phyloP scores from a whole-genome alignment of 2,113 vertebrate species.

The Pseudorasbora parva region DNA sequence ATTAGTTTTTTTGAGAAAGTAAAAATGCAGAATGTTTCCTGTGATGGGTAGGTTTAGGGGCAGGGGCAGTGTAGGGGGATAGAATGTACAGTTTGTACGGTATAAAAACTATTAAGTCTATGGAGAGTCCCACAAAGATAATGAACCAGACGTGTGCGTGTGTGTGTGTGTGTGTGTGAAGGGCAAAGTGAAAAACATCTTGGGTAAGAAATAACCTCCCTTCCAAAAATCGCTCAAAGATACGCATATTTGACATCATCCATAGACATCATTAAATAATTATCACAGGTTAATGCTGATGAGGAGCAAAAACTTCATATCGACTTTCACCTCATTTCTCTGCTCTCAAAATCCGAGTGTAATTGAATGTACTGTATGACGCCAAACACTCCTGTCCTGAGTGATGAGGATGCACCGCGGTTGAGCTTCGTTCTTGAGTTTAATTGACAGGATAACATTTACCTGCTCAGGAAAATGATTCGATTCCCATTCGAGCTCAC shows the following conservation, averaged over 20 bases:
- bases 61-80: no score
- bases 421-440: conserved; percentile 43
- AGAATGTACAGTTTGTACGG: no score
- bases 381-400: not conserved
- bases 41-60: no score
- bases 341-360: not conserved
- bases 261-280: not conserved
- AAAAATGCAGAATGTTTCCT: no score
- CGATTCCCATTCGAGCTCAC: not conserved
- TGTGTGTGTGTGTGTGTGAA: no score
- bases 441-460: conserved; percentile 76
- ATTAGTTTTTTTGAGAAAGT: no score
- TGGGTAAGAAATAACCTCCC: not conserved
- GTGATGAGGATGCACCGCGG: conserved; percentile 31
- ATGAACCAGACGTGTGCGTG: no score
- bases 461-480: conserved; percentile 54
- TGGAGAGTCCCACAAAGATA: no score
- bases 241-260: not conserved
- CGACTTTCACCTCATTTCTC: not conserved
- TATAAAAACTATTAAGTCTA: no score
- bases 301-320: not conserved
- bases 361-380: not conserved
- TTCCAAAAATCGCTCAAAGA: not conserved
- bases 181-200: not conserved
- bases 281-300: not conserved